phyloP scores from a whole-genome alignment of 2,113 vertebrate species.

The Brienomyrus longianalis region DNA sequence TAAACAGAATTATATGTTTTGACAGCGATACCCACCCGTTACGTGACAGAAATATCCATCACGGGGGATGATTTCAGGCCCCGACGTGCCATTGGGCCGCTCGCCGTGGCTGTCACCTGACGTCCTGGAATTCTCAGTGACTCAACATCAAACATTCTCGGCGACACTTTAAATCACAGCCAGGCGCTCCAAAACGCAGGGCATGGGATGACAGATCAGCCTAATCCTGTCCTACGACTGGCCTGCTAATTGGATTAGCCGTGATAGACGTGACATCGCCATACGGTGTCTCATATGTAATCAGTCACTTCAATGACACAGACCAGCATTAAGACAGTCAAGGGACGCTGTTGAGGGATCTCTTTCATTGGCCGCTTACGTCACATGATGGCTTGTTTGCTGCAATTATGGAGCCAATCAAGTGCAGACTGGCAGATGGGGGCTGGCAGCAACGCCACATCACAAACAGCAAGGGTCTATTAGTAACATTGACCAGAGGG shows the following conservation, averaged over 20 bases:
- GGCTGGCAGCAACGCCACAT: background rate
- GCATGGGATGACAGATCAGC: background rate
- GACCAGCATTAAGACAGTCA: background rate
- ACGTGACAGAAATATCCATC: background rate
- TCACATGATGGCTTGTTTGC: background rate
- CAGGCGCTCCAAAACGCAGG: background rate
- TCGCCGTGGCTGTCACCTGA: background rate
- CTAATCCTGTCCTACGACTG: conserved; percentile 2
- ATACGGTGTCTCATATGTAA: background rate
- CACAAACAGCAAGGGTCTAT: background rate
- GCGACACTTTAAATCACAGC: conserved; percentile 8
- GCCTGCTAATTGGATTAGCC: conserved; percentile 6
- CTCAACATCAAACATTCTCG: conserved; percentile 17
- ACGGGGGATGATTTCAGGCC: background rate
- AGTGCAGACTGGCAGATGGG: background rate
- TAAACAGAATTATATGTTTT: background rate
- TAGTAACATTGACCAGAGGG: background rate
- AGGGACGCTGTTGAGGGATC: background rate
- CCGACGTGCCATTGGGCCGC: background rate
- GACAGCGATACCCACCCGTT: background rate
- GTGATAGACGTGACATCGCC: too few relatives aligned
- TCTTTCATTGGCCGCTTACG: background rate
- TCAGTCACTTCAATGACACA: conserved; percentile 10
- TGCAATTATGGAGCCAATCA: background rate
- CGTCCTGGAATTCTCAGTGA: background rate